Evolutionary conservation across 2,888 invertebrate genomes (phyloP).

Genomic region (Arge pagana): DNA sequence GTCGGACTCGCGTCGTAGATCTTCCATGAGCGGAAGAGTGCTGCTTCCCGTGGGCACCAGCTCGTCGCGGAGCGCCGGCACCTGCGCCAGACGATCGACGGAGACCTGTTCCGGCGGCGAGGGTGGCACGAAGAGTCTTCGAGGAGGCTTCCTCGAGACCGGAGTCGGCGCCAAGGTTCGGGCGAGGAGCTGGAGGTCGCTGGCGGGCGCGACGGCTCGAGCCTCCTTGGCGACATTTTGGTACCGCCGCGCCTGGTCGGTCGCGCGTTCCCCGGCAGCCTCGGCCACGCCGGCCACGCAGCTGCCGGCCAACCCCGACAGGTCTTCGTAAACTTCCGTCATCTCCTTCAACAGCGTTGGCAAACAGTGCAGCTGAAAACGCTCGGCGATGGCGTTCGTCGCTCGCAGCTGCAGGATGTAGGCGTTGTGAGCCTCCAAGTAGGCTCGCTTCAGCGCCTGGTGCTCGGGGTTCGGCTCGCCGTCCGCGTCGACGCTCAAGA

Average conservation of each 20-base stretch:
- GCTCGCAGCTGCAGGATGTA: slow-evolving; percentile 92
- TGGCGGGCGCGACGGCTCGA: slow-evolving; percentile 72
- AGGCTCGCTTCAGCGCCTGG: slow-evolving; percentile 69
- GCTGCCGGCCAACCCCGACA: slow-evolving; percentile 64
- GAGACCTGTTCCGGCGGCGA: slow-evolving; percentile 62
- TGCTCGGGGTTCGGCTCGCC: slow-evolving; percentile 58
- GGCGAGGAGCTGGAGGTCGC: slow-evolving; percentile 79
- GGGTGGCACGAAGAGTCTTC: slow-evolving; percentile 71
- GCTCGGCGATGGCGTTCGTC: slow-evolving; percentile 90
- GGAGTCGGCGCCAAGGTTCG: slow-evolving; percentile 62
- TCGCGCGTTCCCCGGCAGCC: slow-evolving; percentile 84
- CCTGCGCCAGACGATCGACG: slow-evolving; percentile 46
- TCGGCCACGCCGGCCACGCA: slow-evolving; percentile 75
- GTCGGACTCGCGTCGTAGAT: slow-evolving; percentile 75
- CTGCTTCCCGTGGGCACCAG: slow-evolving; percentile 77
- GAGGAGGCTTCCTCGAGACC: slow-evolving; percentile 54
- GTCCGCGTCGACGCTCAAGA: slow-evolving; percentile 72
- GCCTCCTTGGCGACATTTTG: slow-evolving; percentile 79
- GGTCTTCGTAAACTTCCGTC: slow-evolving; percentile 90
- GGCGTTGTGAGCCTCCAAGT: slow-evolving; percentile 91
- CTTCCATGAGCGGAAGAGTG: slow-evolving; percentile 78
- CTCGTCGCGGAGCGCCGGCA: slow-evolving; percentile 80
- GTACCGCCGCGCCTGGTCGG: slow-evolving; percentile 84
- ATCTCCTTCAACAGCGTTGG: slow-evolving; percentile 88
- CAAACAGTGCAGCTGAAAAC: slow-evolving; percentile 83